Evolutionary conservation across 1,140 invertebrate species (phyloP).

Genomic region (Polypedilum vanderplanki): DNA sequence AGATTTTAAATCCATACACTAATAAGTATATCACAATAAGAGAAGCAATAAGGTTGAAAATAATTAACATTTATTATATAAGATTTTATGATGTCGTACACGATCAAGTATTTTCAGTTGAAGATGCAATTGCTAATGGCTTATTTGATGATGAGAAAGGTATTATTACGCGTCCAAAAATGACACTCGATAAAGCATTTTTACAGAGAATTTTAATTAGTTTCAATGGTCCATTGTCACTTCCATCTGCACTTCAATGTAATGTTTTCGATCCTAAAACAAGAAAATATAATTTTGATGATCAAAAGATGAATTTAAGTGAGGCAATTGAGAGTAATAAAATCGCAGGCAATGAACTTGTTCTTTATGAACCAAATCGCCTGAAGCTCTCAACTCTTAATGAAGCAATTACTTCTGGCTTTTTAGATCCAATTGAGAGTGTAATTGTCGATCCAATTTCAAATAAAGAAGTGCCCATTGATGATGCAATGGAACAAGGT

Average conservation of each 20-base stretch:
- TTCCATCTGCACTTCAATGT: slow-evolving; percentile 79
- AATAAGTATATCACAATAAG: slow-evolving; percentile 67
- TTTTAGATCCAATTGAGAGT: slow-evolving; percentile 75
- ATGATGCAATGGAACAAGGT: slow-evolving; percentile 71
- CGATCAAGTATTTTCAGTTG: slow-evolving; percentile 57
- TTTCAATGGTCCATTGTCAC: slow-evolving; percentile 65
- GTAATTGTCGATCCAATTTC: slow-evolving; percentile 67
- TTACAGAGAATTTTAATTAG: slow-evolving; percentile 70
- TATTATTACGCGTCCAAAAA: slow-evolving; percentile 58
- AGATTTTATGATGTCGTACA: slow-evolving; percentile 69
- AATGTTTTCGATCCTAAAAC: slow-evolving; percentile 71
- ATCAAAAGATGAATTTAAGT: slow-evolving; percentile 64
- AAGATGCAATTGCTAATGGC: slow-evolving; percentile 60
- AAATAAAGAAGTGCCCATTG: slow-evolving; percentile 64
- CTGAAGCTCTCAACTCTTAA: slow-evolving; percentile 69
- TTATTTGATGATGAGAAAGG: slow-evolving; percentile 66
- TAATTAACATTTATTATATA: slow-evolving; percentile 62
- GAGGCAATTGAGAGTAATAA: slow-evolving; percentile 71
- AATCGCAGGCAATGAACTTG: slow-evolving; percentile 70
- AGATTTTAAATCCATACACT: slow-evolving; percentile 71
- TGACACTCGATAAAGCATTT: slow-evolving; percentile 67
- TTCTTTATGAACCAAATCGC: slow-evolving; percentile 70
- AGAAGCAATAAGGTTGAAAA: slow-evolving; percentile 61
- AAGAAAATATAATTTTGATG: slow-evolving; percentile 67
- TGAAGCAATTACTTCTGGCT: slow-evolving; percentile 71